These are phyloP conservation scores for Propithecus perrieri DNA, from an alignment of 2,797 vertebrate genomes.

Conservation along the genomic window DNA sequence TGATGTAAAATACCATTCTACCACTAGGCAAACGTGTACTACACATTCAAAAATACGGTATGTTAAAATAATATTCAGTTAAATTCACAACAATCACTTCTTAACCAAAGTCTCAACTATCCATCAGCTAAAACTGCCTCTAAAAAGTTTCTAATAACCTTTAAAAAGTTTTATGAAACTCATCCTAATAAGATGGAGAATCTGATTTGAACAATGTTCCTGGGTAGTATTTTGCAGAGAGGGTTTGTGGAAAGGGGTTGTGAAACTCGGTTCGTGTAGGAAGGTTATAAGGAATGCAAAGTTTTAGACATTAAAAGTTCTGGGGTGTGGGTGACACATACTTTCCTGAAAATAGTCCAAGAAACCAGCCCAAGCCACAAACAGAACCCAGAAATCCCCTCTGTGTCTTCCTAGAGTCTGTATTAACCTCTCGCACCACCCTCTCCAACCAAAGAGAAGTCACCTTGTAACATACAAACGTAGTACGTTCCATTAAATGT, in stretches of 20 bases:
- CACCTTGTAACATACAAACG: not conserved
- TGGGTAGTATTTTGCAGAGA: not conserved
- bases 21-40: not conserved
- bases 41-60: not conserved
- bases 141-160: not conserved
- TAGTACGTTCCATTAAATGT: not conserved
- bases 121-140: not conserved
- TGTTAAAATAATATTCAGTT: not conserved
- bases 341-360: not conserved
- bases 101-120: not conserved
- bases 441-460: not conserved
- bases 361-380: not conserved
- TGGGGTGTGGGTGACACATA: not conserved
- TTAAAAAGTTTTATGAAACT: slow-evolving; percentile 28
- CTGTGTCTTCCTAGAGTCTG: not conserved
- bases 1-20: not conserved
- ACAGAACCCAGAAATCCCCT: not conserved
- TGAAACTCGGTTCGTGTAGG: not conserved
- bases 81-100: not conserved
- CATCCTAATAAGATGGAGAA: not conserved
- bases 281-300: not conserved
- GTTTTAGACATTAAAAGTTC: not conserved
- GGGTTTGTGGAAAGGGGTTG: not conserved
- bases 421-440: not conserved
- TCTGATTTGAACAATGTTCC: not conserved